A percentile compares a stretch with the other conserved stretches of the same genome.
These are phyloP conservation scores for Arctocebus calabarensis DNA, from an alignment of 2,797 vertebrate genomes.

Conservation along the genomic window DNA sequence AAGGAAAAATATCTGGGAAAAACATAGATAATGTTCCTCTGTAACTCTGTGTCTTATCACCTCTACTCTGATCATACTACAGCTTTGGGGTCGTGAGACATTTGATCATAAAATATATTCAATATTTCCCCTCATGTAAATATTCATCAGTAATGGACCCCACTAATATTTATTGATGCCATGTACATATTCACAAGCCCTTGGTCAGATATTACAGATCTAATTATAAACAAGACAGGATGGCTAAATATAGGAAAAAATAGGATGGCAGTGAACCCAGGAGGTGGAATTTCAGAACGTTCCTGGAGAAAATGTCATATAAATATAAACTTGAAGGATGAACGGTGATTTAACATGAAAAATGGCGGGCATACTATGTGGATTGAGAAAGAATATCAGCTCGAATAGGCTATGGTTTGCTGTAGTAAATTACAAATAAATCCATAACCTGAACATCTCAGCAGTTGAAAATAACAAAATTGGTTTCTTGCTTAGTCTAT, in stretches of 20 bases:
- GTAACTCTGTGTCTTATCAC: accelerated
- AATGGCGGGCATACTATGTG: neutral
- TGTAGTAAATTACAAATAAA: neutral
- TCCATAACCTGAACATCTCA: neutral
- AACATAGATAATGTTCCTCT: neutral
- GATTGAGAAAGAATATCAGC: neutral
- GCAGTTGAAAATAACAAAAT: neutral
- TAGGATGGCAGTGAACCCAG: neutral
- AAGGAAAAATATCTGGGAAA: neutral
- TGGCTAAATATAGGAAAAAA: neutral
- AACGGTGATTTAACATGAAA: neutral
- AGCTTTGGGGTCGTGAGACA: neutral
- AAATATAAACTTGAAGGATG: neutral
- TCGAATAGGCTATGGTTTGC: neutral
- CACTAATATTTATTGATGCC: neutral
- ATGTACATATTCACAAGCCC: neutral
- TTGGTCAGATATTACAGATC: neutral
- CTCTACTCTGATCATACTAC: neutral
- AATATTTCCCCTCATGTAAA: neutral
- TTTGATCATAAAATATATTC: neutral
- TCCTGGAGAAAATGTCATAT: neutral
- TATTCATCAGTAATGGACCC: neutral
- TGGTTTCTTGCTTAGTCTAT: neutral
- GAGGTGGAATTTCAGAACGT: neutral
- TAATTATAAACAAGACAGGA: neutral